Percentiles rank a stretch among this genome's conserved stretches.
Evolutionary conservation across 2,888 invertebrate genomes (phyloP).

Genomic region (Leptinotarsa peninsularis): DNA sequence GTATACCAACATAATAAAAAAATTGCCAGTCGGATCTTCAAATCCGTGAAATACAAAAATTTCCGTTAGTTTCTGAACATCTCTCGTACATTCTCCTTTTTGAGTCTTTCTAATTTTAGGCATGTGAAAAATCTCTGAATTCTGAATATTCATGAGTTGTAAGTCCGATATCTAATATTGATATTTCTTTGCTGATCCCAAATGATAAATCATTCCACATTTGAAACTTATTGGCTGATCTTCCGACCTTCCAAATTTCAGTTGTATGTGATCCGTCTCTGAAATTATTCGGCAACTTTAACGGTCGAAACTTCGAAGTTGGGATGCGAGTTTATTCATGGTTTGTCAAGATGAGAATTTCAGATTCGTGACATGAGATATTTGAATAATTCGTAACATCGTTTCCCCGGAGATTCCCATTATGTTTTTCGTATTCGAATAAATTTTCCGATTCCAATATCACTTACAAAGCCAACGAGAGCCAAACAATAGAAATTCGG

Average conservation of each 20-base stretch:
- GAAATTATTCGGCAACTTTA: constrained; percentile 7
- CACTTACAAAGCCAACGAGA: too few relatives aligned
- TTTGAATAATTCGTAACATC: too few relatives aligned
- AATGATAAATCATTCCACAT: background rate
- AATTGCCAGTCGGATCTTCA: too few relatives aligned
- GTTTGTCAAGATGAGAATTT: constrained; percentile 5
- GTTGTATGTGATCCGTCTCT: constrained; percentile 9
- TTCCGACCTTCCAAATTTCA: constrained; percentile 12
- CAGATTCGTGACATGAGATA: constrained; percentile 1
- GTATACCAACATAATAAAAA: too few relatives aligned
- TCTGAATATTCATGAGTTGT: background rate
- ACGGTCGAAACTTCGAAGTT: constrained; percentile 7
- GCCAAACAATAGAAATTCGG: too few relatives aligned
- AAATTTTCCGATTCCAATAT: too few relatives aligned
- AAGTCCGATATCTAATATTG: background rate
- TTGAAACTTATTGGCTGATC: constrained; percentile 5
- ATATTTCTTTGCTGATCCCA: background rate
- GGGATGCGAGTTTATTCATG: constrained; percentile 1
- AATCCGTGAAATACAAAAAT: too few relatives aligned
- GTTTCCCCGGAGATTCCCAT: too few relatives aligned
- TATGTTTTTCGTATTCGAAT: too few relatives aligned
- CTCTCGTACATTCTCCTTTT: too few relatives aligned
- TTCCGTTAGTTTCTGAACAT: too few relatives aligned
- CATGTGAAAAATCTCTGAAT: background rate
- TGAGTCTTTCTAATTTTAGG: too few relatives aligned